Evolutionary conservation across 1,140 invertebrate genomes (phyloP).

Genomic region (Platyscapa corneri): DNA sequence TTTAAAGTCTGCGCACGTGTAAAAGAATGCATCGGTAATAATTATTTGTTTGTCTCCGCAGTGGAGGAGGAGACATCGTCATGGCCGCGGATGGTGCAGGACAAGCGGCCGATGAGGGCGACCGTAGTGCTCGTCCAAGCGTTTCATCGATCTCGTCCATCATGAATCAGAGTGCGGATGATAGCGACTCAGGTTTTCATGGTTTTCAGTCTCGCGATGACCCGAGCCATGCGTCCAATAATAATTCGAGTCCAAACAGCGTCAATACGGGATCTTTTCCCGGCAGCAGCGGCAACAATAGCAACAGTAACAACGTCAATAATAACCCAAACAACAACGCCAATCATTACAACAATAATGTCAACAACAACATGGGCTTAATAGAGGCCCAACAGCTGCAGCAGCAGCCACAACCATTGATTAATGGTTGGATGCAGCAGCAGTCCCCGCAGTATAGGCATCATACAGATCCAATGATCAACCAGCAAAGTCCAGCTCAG

Average conservation of each 20-base stretch:
- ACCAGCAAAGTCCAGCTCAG: slow-evolving; percentile 54
- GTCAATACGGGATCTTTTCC: slow-evolving; percentile 68
- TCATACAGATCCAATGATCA: slow-evolving; percentile 47
- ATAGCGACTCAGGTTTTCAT: slow-evolving; percentile 78
- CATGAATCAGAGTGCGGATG: slow-evolving; percentile 76
- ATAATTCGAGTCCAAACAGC: slow-evolving; percentile 69
- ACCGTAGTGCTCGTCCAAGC: slow-evolving; percentile 68
- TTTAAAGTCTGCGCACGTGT: too few relatives aligned
- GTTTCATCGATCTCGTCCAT: slow-evolving; percentile 74
- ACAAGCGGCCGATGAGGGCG: slow-evolving; percentile 59
- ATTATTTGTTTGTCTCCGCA: neutral
- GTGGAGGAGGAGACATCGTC: slow-evolving; percentile 56
- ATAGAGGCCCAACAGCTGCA: neutral
- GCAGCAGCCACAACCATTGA: slow-evolving; percentile 57
- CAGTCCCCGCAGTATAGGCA: slow-evolving; percentile 59
- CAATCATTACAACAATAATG: slow-evolving; percentile 44
- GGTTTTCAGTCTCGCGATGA: slow-evolving; percentile 74
- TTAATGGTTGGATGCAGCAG: slow-evolving; percentile 69
- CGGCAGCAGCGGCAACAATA: slow-evolving; percentile 63
- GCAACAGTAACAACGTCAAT: slow-evolving; percentile 62
- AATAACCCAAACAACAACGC: slow-evolving; percentile 52
- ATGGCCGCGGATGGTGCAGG: slow-evolving; percentile 54
- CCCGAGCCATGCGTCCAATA: slow-evolving; percentile 66
- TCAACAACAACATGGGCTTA: slow-evolving; percentile 43
- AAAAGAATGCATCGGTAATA: too few relatives aligned